Evolutionary conservation across 2,797 vertebrate species (phyloP).

Genomic region (Darevskia mixta): DNA sequence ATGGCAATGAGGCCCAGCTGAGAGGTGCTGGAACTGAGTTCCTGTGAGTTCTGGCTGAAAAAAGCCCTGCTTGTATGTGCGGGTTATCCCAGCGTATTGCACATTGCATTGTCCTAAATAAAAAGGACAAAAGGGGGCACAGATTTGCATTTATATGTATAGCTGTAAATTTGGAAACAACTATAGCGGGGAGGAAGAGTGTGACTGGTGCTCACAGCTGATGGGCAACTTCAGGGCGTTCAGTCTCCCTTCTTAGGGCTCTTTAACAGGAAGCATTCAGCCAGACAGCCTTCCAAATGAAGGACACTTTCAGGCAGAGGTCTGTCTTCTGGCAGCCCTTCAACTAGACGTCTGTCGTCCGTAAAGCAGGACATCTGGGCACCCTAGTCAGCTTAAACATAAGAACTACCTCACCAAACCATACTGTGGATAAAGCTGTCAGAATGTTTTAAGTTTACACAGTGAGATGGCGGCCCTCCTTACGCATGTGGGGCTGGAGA

Average conservation of each 20-base stretch:
- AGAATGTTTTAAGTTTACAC: conserved; percentile 13
- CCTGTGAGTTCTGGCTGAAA: too few species aligned
- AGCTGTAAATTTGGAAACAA: too few species aligned
- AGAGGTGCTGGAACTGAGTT: too few species aligned
- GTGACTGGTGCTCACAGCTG: not conserved
- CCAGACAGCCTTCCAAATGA: not conserved
- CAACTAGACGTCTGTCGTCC: not conserved
- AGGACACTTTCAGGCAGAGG: not conserved
- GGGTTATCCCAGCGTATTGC: not conserved
- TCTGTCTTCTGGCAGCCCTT: too few species aligned
- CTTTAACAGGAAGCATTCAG: not conserved
- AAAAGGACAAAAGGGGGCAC: too few species aligned
- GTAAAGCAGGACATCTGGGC: not conserved
- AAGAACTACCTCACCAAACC: not conserved
- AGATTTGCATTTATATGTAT: too few species aligned
- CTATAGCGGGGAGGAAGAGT: too few species aligned
- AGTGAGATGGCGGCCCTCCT: not conserved
- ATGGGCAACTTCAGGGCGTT: not conserved
- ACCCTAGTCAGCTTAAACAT: not conserved
- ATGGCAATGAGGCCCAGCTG: too few species aligned
- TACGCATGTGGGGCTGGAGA: not conserved
- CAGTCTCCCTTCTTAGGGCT: not conserved
- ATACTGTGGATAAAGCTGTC: not conserved
- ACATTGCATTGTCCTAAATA: too few species aligned
- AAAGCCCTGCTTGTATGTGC: not conserved